Evolutionary conservation across 2,888 invertebrate genomes (phyloP).

Genomic region (Bimastos eiseni): DNA sequence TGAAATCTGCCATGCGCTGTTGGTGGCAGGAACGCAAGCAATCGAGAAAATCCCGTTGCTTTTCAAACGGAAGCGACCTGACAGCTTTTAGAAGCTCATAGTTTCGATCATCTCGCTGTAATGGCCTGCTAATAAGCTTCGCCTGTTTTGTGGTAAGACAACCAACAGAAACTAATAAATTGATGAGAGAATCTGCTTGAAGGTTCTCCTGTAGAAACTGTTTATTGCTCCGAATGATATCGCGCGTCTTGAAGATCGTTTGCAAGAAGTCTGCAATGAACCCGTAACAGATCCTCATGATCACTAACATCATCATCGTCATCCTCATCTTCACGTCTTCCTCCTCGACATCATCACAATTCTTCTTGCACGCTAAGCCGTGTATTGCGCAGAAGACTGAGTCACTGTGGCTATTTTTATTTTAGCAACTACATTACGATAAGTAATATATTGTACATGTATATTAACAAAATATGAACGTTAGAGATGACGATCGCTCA

Average conservation of each 20-base stretch:
- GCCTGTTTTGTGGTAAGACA: neutral
- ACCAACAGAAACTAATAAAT: neutral
- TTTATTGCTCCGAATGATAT: neutral
- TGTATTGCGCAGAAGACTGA: too few relatives aligned
- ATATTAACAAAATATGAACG: too few relatives aligned
- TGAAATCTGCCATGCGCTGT: neutral
- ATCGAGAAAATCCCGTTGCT: neutral
- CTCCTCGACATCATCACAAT: too few relatives aligned
- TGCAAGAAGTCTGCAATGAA: neutral
- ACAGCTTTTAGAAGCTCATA: neutral
- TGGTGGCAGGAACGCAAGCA: neutral
- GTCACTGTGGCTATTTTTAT: too few relatives aligned
- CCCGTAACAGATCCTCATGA: too few relatives aligned
- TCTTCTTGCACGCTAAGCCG: too few relatives aligned
- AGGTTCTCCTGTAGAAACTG: neutral
- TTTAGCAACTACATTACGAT: too few relatives aligned
- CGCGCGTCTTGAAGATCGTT: neutral
- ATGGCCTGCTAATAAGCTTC: neutral
- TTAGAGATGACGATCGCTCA: too few relatives aligned
- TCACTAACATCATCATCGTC: too few relatives aligned
- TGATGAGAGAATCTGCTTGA: neutral
- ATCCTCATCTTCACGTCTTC: too few relatives aligned
- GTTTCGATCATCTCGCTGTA: neutral
- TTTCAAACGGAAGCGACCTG: neutral
- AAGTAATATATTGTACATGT: too few relatives aligned